These are phyloP conservation scores for Nomada fabriciana DNA, from an alignment of 2,888 invertebrate species.

Conservation along the genomic window DNA sequence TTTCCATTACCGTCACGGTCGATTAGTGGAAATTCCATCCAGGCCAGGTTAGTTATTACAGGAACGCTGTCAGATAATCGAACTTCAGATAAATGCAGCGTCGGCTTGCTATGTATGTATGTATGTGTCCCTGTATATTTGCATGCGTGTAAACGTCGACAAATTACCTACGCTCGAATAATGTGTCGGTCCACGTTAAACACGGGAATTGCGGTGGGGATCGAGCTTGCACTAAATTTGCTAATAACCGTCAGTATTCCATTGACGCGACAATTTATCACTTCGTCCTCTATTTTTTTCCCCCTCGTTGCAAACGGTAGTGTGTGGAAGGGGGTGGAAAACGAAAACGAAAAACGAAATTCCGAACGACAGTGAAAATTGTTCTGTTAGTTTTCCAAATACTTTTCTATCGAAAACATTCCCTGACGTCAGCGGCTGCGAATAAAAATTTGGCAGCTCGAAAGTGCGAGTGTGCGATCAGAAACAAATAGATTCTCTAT, in stretches of 20 bases:
- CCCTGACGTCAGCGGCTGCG: too few species aligned
- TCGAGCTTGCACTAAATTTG: slow-evolving; percentile 62
- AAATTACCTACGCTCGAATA: slow-evolving; percentile 68
- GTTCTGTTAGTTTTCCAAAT: slow-evolving; percentile 2
- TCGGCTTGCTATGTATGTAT: slow-evolving; percentile 16
- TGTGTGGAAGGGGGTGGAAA: background rate
- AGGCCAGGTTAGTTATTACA: slow-evolving; percentile 65
- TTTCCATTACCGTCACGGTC: slow-evolving; percentile 60
- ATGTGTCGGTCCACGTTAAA: slow-evolving; percentile 68
- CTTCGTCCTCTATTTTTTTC: background rate
- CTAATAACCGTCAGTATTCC: slow-evolving; percentile 57
- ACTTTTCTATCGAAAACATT: too few species aligned
- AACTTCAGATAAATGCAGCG: slow-evolving; percentile 63
- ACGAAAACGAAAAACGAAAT: background rate
- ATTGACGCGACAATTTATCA: slow-evolving; percentile 38
- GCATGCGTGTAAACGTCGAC: slow-evolving; percentile 67
- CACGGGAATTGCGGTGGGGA: slow-evolving; percentile 52
- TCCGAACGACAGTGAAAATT: background rate
- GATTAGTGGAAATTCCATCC: slow-evolving; percentile 64
- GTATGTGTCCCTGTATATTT: slow-evolving; percentile 52
- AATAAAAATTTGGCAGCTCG: too few species aligned
- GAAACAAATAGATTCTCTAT: background rate
- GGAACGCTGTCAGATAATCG: slow-evolving; percentile 59
- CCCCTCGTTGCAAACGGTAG: background rate
- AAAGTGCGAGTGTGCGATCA: too few species aligned